Percentiles rank a stretch among this genome's conserved stretches.
These are phyloP conservation scores for Anastrepha obliqua DNA, from an alignment of 1,140 invertebrate genomes.

Conservation along the genomic window DNA sequence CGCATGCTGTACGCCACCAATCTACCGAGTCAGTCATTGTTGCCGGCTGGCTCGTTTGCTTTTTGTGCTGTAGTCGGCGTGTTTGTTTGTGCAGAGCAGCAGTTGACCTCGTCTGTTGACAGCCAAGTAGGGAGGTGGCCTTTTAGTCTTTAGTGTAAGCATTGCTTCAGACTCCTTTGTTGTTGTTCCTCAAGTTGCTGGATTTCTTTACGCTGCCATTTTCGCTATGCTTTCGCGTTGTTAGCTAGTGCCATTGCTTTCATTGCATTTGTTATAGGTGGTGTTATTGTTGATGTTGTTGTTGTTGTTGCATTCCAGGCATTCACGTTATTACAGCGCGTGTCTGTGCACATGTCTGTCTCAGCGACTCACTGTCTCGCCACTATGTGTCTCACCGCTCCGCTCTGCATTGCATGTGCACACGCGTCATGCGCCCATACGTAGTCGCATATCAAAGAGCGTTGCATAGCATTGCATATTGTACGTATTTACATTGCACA, in stretches of 20 bases:
- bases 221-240: constrained; percentile 10
- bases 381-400: neutral
- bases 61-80: neutral
- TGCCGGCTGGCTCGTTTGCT: neutral
- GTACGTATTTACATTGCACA: neutral
- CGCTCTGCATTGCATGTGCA: constrained; percentile 12
- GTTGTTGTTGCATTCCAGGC: constrained; percentile 2
- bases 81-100: constrained; percentile 37
- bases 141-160: constrained; percentile 42
- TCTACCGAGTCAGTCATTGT: too few relatives aligned
- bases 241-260: neutral
- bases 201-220: constrained; percentile 18
- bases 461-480: neutral
- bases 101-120: constrained; percentile 51
- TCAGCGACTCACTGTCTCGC: constrained; percentile 21
- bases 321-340: constrained; percentile 32
- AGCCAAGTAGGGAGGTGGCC: constrained; percentile 50
- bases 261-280: neutral
- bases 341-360: constrained; percentile 32
- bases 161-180: neutral
- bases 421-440: constrained; percentile 38
- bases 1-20: neutral
- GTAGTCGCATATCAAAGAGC: constrained; percentile 5
- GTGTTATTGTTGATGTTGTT: constrained; percentile 4
- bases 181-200: neutral